These are phyloP conservation scores for Netelia virgata DNA, from an alignment of 2,888 invertebrate species.

Conservation along the genomic window DNA sequence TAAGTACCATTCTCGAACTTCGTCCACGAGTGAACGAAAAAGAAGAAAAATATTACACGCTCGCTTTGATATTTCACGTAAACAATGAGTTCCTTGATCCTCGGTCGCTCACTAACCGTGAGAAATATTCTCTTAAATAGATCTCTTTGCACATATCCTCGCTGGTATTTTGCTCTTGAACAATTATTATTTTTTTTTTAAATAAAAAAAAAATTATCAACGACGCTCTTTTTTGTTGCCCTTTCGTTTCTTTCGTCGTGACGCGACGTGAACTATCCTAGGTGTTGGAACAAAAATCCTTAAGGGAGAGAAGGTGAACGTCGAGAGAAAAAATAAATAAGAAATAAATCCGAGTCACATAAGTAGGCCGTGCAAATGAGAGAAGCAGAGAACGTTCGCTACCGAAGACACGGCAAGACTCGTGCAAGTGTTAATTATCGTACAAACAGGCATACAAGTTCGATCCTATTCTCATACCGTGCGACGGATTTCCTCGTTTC, in stretches of 20 bases:
- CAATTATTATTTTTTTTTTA: not conserved
- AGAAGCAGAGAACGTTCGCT: constrained; percentile 21
- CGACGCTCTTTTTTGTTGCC: too few species aligned
- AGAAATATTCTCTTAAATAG: not conserved
- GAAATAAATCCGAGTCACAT: constrained; percentile 34
- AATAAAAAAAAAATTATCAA: not conserved
- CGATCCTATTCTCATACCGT: constrained; percentile 45
- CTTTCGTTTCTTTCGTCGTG: too few species aligned
- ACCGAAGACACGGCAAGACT: constrained; percentile 66
- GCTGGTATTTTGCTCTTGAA: too few species aligned
- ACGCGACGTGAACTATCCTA: not conserved
- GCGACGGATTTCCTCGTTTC: not conserved
- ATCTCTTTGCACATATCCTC: not conserved
- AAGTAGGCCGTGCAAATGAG: constrained; percentile 81
- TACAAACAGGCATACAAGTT: constrained; percentile 80
- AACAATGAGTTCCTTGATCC: constrained; percentile 46
- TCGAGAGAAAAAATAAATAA: constrained; percentile 47
- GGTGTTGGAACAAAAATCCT: not conserved
- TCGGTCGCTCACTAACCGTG: constrained; percentile 7
- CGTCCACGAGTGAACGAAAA: not conserved
- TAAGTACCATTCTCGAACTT: constrained; percentile 18
- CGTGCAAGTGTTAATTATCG: constrained; percentile 79
- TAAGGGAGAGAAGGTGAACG: constrained; percentile 22
- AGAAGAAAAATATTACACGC: not conserved
- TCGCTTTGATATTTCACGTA: constrained; percentile 40